Base-by-base conservation (phyloP, 2,888 invertebrate genomes). In the Platycheirus rosarum region DNA sequence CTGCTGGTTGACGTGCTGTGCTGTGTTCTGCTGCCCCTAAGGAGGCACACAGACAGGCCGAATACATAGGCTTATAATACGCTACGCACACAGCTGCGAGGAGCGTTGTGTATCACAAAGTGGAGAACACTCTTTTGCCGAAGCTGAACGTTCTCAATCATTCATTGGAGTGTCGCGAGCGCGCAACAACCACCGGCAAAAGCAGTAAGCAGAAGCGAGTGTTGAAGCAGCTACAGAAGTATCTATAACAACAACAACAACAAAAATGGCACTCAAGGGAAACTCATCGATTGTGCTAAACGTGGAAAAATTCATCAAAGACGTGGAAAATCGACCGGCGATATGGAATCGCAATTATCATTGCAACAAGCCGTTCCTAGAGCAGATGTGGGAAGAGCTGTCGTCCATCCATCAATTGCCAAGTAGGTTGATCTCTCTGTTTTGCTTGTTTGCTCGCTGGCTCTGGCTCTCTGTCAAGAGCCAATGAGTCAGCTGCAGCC, bases 301-400 rank as follows among this genome's bases (percentile, higher is more conserved):
- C 87, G 89, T 90, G 76, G 90, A 90, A 85, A 89, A 90, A 85
- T 90, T 91, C 74, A 90, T 91, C 85, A 87, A 88, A 84, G 90
- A 91, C 85, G 89, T 91, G 53, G 89, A 89, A 85, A 88, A 89
- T 78, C 88, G 90, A 48, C 90, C 90, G 35, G 90, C 90, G 63
- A 91, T 91, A 85, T 91, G 91, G 91, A 90, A 91, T 87, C 90
- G 90, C 53, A 91, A 90, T 85, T 90, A 90, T 85, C 90, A 90
- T 84, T 90, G 90, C 84, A 91, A 91, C 84, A 91, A 91, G 84
- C 89, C 89, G 7, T 91, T 90, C 79, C 87, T 90, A 37, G 90
- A 91, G 75, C 89, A 90, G 85, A 90, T 90, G 87, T 91, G 91
- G 91, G 89, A 89, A 85, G 90, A 91, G 80, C 78, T 91, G 35